Base-by-base conservation (phyloP, 2,797 vertebrate genomes). In the Trematomus bernacchii region DNA sequence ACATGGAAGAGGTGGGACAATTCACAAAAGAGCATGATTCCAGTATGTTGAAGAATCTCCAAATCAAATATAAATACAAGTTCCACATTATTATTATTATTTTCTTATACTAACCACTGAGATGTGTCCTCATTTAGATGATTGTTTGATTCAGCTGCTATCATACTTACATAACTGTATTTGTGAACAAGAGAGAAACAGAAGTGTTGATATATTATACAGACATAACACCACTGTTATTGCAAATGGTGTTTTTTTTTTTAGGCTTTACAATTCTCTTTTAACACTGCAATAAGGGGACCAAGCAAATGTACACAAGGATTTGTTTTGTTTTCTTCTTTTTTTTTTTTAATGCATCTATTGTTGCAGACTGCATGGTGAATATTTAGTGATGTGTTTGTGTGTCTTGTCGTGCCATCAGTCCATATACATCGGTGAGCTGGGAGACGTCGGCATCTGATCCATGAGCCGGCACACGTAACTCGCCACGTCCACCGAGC, bases 351-450 rank as follows among this genome's bases (percentile, higher is more conserved):
- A 50, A 18, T 21, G 40, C 60, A 46, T 69, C 69, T 60, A 44
- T 52, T 68, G 66, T 72, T 73, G 73, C 79, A 71, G 79, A 80
- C 44, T 37, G 27, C 27, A 27, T 27, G 68, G 43, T 81, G 65
- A 51, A 42, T 75, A 62, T 83, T 57, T 62, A 44, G 8, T 51
- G 19, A 27, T 18, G 64, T 11, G 1, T 67, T 59, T 52, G 19
- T 52, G 19, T 23, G 12, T 94, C 91, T 92, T 84, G 91, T 94
- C 87, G 43, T 44, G 71, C 86, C 10, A 43, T 98, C 95, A 99
- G 94, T 99, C 98, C 50, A 98, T 96, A 8, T 97, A 99, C 96
- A 98, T 98, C 33, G 98, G 98, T 59, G 98, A 99, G 94, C 96
- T 97, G 87, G 98, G 98, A 76, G 97, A 97, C 23, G 97, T 75